Evolutionary conservation across 2,113 vertebrate species (phyloP).

Genomic region (Nothobranchius furzeri): DNA sequence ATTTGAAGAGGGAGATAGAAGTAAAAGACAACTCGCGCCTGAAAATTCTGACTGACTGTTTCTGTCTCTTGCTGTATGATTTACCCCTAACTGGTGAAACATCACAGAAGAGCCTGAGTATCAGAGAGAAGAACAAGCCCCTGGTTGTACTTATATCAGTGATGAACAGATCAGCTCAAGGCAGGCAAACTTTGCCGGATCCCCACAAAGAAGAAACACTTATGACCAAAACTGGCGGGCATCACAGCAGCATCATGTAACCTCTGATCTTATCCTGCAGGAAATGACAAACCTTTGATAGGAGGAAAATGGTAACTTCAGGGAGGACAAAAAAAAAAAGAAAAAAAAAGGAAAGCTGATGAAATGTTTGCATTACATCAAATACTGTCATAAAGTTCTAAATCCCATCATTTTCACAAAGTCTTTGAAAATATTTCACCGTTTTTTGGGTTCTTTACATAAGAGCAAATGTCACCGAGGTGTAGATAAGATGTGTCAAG

Average conservation of each 20-base stretch:
- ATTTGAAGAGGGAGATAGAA: neutral
- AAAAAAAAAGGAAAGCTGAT: constrained; percentile 12
- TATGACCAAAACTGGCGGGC: constrained; percentile 32
- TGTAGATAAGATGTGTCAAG: constrained; percentile 44
- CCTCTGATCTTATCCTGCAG: constrained; percentile 34
- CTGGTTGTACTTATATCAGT: constrained; percentile 11
- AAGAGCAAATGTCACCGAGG: constrained; percentile 48
- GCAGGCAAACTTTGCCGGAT: constrained; percentile 26
- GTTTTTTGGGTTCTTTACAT: constrained; percentile 27
- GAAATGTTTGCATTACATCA: constrained; percentile 24
- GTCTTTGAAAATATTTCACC: constrained; percentile 3
- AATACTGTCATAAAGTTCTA: constrained; percentile 14
- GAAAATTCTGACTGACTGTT: neutral
- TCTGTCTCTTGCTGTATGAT: constrained; percentile 7
- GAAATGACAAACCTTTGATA: constrained; percentile 33
- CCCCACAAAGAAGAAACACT: constrained; percentile 20
- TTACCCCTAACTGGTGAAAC: constrained; percentile 35
- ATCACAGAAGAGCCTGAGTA: constrained; percentile 42
- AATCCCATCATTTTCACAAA: constrained; percentile 7
- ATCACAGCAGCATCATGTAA: constrained; percentile 30
- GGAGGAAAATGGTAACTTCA: constrained; percentile 14
- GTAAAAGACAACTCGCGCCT: neutral
- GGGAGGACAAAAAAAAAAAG: neutral
- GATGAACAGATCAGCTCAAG: constrained; percentile 31
- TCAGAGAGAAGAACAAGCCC: constrained; percentile 27